Evolutionary conservation across 1,140 invertebrate genomes (phyloP), one percentile per base, ranked within the genome.

Genomic region (Anthonomus grandis): DNA sequence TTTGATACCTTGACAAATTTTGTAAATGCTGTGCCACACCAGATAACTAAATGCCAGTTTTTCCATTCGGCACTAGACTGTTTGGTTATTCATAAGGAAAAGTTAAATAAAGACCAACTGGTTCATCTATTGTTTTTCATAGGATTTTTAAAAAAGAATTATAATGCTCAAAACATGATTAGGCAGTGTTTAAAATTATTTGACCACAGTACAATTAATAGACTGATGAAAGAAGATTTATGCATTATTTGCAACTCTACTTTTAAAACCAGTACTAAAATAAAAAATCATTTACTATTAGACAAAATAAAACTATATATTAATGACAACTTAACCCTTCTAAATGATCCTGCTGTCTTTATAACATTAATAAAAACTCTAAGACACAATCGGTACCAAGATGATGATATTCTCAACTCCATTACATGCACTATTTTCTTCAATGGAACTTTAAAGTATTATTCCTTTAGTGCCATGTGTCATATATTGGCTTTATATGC

Each of bases 201-300:
- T 8, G 36, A 61, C 25, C 23, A 62, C 17, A 36, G 61, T 21
- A n/a, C 22, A 25, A 59, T 70, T 1, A 54, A 68, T 18, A 48
- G 39, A 37, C 64, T 72, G 55, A 60, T 56, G 12, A 27, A 49
- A 24, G 66, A 67, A 36, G 68, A 74, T 17, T 49, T 72, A 15
- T 68, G 67, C 46, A 65, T 72, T 18, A 62, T 74, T 21, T 72
- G 69, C 52, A 70, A 71, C 60, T 62, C 72, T 15, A 63, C 66
- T 21, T 72, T 70, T 58, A 70, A 70, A 64, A 70, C 69, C n/a
- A 69, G 66, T 56, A 71, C 70, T 17, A 67, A 64, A 64, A 68
- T 73, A 22, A 49, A 37, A 19, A 69, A 68, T 58, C 47, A 59
- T 17, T 12, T 27, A 12, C 39, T 72, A 25, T 59, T 70, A 24